phyloP scores from a whole-genome alignment of 2,888 invertebrate genomes.

The Drosophila maculinotata region DNA sequence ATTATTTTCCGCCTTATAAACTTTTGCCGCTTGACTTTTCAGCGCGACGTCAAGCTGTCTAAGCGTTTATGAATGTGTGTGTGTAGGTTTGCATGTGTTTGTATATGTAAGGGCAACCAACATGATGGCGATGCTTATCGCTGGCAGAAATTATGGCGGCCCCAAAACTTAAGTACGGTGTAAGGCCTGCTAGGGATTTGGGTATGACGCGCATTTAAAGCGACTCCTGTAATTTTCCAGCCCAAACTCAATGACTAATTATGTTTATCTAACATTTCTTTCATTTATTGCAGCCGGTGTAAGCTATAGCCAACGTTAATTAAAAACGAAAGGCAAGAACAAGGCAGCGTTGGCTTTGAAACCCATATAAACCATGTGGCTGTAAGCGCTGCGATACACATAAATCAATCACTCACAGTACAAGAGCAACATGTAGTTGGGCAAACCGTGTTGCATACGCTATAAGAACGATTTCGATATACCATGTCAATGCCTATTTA shows the following conservation, averaged over 20 bases:
- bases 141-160: slow-evolving; percentile 62
- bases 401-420: slow-evolving; percentile 59
- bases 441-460: slow-evolving; percentile 22
- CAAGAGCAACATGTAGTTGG: slow-evolving; percentile 59
- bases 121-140: slow-evolving; percentile 71
- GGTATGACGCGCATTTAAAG: slow-evolving; percentile 22
- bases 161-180: slow-evolving; percentile 59
- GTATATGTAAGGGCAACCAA: slow-evolving; percentile 26
- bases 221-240: slow-evolving; percentile 25
- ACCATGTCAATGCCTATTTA: slow-evolving; percentile 74
- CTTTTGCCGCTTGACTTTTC: slow-evolving; percentile 68
- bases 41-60: slow-evolving; percentile 39
- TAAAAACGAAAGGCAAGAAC: slow-evolving; percentile 40
- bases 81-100: background rate
- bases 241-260: slow-evolving; percentile 66
- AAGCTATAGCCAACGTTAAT: slow-evolving; percentile 57
- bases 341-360: slow-evolving; percentile 9
- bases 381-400: slow-evolving; percentile 9
- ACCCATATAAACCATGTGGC: slow-evolving; percentile 1
- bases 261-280: slow-evolving; percentile 42
- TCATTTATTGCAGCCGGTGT: slow-evolving; percentile 52
- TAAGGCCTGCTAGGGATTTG: slow-evolving; percentile 44
- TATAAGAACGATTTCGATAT: slow-evolving; percentile 27
- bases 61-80: background rate
- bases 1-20: slow-evolving; percentile 78